Evolutionary conservation across 2,888 invertebrate species (phyloP).

Genomic region (Onchidella celtica): DNA sequence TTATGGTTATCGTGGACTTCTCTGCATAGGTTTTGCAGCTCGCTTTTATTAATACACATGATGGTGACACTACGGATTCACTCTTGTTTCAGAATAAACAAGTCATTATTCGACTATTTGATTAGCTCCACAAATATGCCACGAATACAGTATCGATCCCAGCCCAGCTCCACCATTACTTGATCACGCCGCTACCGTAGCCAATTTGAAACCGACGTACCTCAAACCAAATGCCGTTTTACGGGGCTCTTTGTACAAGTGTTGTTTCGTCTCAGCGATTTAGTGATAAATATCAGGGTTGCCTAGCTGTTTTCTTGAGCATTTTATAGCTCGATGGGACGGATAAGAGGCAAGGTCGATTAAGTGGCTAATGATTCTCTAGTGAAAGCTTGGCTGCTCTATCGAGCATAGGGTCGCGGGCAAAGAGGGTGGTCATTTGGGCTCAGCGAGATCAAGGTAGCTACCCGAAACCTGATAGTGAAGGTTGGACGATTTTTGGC

Average conservation of each 20-base stretch:
- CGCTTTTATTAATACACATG: no score
- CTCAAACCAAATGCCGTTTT: neutral
- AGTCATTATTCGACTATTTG: neutral
- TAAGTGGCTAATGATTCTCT: constrained; percentile 26
- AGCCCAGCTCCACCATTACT: no score
- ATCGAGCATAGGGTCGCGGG: neutral
- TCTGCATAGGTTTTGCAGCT: no score
- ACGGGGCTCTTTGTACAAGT: neutral
- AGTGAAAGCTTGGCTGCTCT: constrained; percentile 19
- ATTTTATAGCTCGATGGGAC: neutral
- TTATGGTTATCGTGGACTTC: no score
- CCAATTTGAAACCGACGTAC: neutral
- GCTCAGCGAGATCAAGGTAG: no score
- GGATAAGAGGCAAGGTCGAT: constrained; percentile 7
- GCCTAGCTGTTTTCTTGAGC: neutral
- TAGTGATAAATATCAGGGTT: neutral
- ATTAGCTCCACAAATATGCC: no score
- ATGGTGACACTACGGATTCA: no score
- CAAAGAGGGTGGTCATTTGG: no score
- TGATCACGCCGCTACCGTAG: neutral
- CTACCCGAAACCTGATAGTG: no score
- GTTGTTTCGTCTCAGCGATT: neutral
- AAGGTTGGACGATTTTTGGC: no score
- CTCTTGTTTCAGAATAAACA: neutral
- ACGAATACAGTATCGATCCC: no score